Conservation (phyloP, 2,888 invertebrate species). For the Syritta pipiens region DNA sequence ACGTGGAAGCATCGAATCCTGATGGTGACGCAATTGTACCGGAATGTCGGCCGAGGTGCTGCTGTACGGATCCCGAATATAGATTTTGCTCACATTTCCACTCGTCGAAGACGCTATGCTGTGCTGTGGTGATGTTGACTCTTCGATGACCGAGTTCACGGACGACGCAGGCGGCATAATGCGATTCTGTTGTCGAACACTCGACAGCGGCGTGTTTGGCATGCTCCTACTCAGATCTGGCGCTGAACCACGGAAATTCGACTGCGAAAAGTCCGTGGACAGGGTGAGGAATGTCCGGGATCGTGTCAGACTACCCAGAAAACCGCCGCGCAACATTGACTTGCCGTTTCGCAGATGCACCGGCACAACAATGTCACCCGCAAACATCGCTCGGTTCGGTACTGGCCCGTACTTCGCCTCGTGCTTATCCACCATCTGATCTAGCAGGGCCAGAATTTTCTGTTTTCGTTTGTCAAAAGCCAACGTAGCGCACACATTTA, state of each 20-base stretch:
- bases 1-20: constrained; percentile 57
- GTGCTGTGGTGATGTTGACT: constrained; percentile 70
- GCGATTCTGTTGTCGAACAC: constrained; percentile 65
- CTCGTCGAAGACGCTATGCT: constrained; percentile 46
- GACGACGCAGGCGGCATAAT: constrained; percentile 71
- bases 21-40: constrained; percentile 62
- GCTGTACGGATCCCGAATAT: constrained; percentile 46
- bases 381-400: constrained; percentile 73
- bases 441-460: constrained; percentile 78
- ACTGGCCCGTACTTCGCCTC: constrained; percentile 74
- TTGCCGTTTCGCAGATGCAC: constrained; percentile 74
- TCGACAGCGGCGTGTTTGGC: constrained; percentile 76
- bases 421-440: constrained; percentile 72
- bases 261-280: constrained; percentile 73
- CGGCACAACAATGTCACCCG: constrained; percentile 77
- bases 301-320: constrained; percentile 81
- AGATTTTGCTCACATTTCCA: constrained; percentile 60
- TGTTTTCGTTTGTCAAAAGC: constrained; percentile 44
- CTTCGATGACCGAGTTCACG: constrained; percentile 73
- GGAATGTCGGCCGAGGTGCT: constrained; percentile 24
- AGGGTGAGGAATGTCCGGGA: constrained; percentile 82
- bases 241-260: constrained; percentile 77
- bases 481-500: constrained; percentile 30
- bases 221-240: constrained; percentile 78
- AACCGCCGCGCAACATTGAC: constrained; percentile 76